phyloP scores from a whole-genome alignment of 2,113 vertebrate genomes.

The Hippocampus barbouri region DNA sequence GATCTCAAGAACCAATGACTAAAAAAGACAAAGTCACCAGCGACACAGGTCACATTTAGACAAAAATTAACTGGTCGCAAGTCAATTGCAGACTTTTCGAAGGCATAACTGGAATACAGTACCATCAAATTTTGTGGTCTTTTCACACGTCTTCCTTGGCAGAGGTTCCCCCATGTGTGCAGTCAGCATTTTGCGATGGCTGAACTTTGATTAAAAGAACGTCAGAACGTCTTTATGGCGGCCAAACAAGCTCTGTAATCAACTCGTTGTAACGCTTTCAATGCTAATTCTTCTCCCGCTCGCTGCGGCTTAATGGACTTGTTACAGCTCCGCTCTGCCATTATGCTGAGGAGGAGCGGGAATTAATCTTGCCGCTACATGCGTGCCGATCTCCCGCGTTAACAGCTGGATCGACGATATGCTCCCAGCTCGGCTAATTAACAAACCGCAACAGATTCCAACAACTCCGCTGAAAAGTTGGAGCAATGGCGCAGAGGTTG shows the following conservation, averaged over 20 bases:
- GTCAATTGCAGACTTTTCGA: background rate
- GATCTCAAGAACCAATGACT: too few relatives aligned
- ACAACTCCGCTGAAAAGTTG: slow-evolving; percentile 37
- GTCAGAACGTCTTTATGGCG: background rate
- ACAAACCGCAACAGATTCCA: slow-evolving; percentile 65
- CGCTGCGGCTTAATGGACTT: slow-evolving; percentile 39
- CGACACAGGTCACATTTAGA: too few relatives aligned
- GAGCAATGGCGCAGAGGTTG: background rate
- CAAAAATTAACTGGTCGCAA: too few relatives aligned
- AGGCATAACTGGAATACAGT: background rate
- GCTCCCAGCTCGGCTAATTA: slow-evolving; percentile 68
- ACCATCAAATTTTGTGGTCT: background rate
- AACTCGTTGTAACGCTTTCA: slow-evolving; percentile 13
- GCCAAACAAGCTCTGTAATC: slow-evolving; percentile 24
- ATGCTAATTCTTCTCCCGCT: slow-evolving; percentile 1
- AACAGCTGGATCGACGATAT: slow-evolving; percentile 72
- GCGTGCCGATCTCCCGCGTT: slow-evolving; percentile 54
- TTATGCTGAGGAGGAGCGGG: slow-evolving; percentile 35
- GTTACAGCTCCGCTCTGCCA: slow-evolving; percentile 43
- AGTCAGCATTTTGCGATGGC: background rate
- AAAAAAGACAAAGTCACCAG: too few relatives aligned
- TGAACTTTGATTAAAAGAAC: slow-evolving; percentile 7
- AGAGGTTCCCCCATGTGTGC: background rate
- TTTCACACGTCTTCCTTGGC: background rate
- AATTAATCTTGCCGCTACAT: slow-evolving; percentile 58